Evolutionary conservation across 2,797 vertebrate genomes (phyloP), one percentile per base, ranked within the genome.

Genomic region (Sorex maritimensis): DNA sequence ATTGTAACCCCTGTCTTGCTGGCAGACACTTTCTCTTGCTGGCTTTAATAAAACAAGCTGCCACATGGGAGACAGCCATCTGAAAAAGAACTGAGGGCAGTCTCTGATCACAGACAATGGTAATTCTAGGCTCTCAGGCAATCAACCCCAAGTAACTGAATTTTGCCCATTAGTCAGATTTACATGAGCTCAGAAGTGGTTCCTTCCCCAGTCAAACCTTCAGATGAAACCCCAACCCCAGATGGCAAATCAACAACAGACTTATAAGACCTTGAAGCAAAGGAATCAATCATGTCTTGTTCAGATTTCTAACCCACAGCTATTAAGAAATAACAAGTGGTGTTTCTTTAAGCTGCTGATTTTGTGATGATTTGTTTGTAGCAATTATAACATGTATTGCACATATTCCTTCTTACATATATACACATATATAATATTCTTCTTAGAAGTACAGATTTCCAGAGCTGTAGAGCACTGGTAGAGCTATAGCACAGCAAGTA

Each of bases 361-460:
- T 86, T 87, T 74, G 67, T 94, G 89, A 19, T 41, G 3, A 85
- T 72, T 80, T 90, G 41, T 92, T 80, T 69, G 28, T 21, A 72
- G n/a, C 68, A 28, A 63, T 75, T 63, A 74, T 49, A 88, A 30
- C 23, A 72, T 65, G 72, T 87, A 44, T 44, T 44, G 5, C 7
- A 44, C 41, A 44, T 44, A 44, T 44, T 44, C 41, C 41, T 44
- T 7, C 41, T 44, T 44, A 44, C 41, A 44, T 44, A 44, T 44
- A 44, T 44, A 44, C 41, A 44, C 7, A 44, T 44, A 44, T 44
- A 44, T 44, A 44, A 44, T 44, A 28, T 73, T 38, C 41, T 75
- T 91, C 23, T 83, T 87, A 41, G 91, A 93, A 87, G 61, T 72
- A 24, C 23, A 90, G 8, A 52, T 80, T 88, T 65, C 44, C 55